Conservation (phyloP, 2,113 vertebrate species). For the Anguilla japonica region DNA sequence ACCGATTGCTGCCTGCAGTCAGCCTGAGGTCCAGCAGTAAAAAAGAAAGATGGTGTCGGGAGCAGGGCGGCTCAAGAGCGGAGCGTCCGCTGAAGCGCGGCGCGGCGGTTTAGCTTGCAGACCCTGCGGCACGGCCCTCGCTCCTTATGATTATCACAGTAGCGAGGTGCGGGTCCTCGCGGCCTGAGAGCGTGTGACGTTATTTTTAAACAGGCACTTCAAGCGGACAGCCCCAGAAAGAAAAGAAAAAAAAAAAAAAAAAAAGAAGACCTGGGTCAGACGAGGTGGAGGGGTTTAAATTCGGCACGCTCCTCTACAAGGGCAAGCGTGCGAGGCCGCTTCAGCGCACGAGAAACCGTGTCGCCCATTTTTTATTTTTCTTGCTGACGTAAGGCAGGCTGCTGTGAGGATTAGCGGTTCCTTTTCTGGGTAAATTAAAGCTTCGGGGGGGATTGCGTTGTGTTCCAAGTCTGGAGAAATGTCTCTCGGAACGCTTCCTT, state of each 20-base stretch:
- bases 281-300: not conserved
- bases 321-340: not conserved
- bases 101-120: too few relatives aligned
- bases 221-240: not conserved
- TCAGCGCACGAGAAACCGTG: not conserved
- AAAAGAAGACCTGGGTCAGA: not conserved
- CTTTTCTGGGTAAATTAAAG: not conserved
- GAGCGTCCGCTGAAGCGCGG: too few relatives aligned
- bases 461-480: too few relatives aligned
- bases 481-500: too few relatives aligned
- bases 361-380: not conserved
- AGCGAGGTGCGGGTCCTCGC: not conserved
- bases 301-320: not conserved
- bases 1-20: too few relatives aligned
- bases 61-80: too few relatives aligned
- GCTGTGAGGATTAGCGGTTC: not conserved
- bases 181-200: not conserved
- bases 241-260: too few relatives aligned
- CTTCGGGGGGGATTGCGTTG: not conserved
- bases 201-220: not conserved
- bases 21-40: too few relatives aligned
- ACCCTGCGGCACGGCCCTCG: too few relatives aligned
- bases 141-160: not conserved
- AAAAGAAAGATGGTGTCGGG: too few relatives aligned
- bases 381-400: not conserved